Base-by-base conservation (phyloP, 1,140 invertebrate species). In the Laupala kohalensis region DNA sequence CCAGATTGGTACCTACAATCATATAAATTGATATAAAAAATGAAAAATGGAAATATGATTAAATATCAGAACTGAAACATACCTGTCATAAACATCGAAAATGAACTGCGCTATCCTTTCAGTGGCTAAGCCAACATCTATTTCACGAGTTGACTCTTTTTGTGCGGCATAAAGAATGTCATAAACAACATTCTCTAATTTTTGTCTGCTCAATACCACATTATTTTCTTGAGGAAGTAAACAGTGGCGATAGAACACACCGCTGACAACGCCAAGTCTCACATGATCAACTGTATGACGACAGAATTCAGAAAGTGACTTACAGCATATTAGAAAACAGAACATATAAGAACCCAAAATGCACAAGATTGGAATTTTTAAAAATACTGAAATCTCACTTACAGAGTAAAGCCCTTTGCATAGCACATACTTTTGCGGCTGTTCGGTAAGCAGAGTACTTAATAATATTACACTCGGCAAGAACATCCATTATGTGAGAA, bases 401-500 rank as follows among this genome's bases (percentile, higher is more conserved):
- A 89, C 88, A 84, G 78, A 83, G 81, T 68, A 89, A 79, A 73
- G 82, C 77, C 73, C 83, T 84, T 82, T 93, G 92, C 72, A 95
- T 78, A 70, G 85, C 83, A 75, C 88, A 82, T 69, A 94, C 82
- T 81, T 95, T 95, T 80, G 92, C 88, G 19, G 91, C 92, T 64
- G 90, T 90, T 75, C 92, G 83, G 80, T 95, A 95, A 25, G 89
- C 87, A 74, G 89, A 87, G 81, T 92, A 94, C 78, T 89, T 87
- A 30, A 94, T 88, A 74, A 87, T 86, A 78, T 92, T 90, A 74
- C 89, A 88, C 71, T 90, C 86, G 75, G 86, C 82, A 74, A 91
- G 79, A 5, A 81, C 75, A 70, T 81, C 76, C 69, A 64, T 27
- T 28, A 64, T n/a, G n/a, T n/a, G n/a, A n/a, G n/a, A n/a, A n/a